Base-by-base conservation (phyloP, 2,888 invertebrate genomes). In the Drosophila mayaguana region DNA sequence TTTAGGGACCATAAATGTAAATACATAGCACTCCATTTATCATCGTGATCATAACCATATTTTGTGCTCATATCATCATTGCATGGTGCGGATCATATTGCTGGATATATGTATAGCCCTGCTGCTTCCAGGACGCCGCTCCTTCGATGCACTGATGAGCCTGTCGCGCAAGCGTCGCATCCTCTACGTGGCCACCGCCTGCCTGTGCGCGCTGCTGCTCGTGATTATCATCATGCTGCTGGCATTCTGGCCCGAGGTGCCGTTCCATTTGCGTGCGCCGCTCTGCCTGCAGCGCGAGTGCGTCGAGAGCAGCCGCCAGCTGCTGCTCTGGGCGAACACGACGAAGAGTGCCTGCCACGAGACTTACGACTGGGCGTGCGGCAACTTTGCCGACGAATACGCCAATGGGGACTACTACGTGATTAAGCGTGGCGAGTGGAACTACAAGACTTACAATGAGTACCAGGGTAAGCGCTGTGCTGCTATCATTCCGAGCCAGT, bases 231-330 rank as follows among this genome's bases (percentile, higher is more conserved):
- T 92, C 38, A 77, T 92, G 81, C 65, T 92, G 84, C 75, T 91
- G 72, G 92, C 92, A 18, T 92, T 93, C 59, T 93, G 93, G 93
- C 93, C 93, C 3, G 91, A 92, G 62, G 92, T 92, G 75, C 93
- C 93, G 2, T 92, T 92, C 76, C 90, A 93, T 60, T 78, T 92
- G 71, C 91, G 89, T 38, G 91, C 92, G 4, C 90, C 92, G n/a
- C 84, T 92, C 38, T 93, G 93, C 74, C 81, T 92, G 73, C 90
- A 93, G 36, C 91, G 90, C 55, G 93, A 93, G 72, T 93, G 93
- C 65, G 90, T 93, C 48, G 83, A 91, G 66, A 92, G 92, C 34
- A 92, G 92, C 63, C 91, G 92, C 38, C 93, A 93, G 87, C 83
- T 93, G 61, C 70, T 93, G 22, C 83, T 92, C 7, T 93, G 92